Evolutionary conservation across 2,113 vertebrate genomes (phyloP), one percentile per base, ranked within the genome.

Genomic region (Mormyrus lacerda): DNA sequence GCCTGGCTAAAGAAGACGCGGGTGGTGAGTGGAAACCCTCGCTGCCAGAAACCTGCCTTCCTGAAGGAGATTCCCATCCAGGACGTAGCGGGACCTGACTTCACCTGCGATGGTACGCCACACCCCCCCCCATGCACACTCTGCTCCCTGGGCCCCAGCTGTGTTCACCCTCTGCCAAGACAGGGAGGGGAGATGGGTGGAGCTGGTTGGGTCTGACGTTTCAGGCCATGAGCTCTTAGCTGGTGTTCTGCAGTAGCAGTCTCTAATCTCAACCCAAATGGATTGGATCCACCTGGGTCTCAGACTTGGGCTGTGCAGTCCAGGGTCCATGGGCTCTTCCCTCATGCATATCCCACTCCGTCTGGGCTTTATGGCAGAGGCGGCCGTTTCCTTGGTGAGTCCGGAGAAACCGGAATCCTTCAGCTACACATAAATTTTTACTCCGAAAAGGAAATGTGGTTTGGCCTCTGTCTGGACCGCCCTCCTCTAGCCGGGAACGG

Each of bases 41-140:
- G 98, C 89, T 99, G 98, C 94, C 97, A 99, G 94, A 98, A 96
- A 65, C 98, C 98, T 0, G 97, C 96, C 93, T 99, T 99, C 95
- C 95, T 99, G 79, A 99, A 98, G 93, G 98, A 99, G 95, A 99
- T 99, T 91, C 98, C 98, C 88, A 98, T 99, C 93, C 98, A 99
- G 95, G 98, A 99, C 0, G 98, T 99, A 86, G 98, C 98, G 53
- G 92, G 94, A 19, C 98, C 99, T 15, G 98, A 99, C 94, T 99
- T 99, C 90, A 98, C 97, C 85, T 99, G 98, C 0, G 98, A 99
- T 0, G 98, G 98, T 99, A 95, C 95, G 94, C 50, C 91, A 82
- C 90, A 24, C 10, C 27, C 58, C n/a, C 11, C 89, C 2, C n/a
- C 88, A n/a, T 24, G 21, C 53, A 21, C 53, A 3, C 13, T 44